Evolutionary conservation across 1,140 invertebrate species (phyloP), one percentile per base, ranked within the genome.

Genomic region (Andrena cerasifolii): DNA sequence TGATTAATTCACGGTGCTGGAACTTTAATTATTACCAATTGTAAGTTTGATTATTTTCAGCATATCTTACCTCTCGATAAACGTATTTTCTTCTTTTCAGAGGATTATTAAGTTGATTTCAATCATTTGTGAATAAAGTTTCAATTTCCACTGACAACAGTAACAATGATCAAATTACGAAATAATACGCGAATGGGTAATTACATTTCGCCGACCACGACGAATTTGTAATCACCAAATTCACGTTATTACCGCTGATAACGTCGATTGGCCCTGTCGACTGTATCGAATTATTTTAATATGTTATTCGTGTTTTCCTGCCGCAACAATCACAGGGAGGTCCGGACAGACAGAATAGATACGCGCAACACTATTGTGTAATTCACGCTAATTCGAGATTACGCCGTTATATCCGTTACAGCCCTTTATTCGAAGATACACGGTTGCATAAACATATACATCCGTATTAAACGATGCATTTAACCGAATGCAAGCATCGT

Each of bases 351-450:
- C 65, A 62, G 59, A 82, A 58, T 74, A 83, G 63, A 72, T 79
- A 54, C 51, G 3, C 14, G 65, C 51, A 70, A 70, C 59, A 78
- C 31, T 47, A 68, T 70, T 62, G 51, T 45, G 40, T 79, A 82
- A 79, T 82, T 83, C 58, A 83, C 79, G 80, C 58, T 83, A 83
- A 83, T 79, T 79, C 65, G 80, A 82, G 68, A 79, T 79, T 83
- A 82, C 26, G 40, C n/a, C 63, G 58, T 78, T 80, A 65, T 43
- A 47, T 26, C 40, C 58, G 43, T 43, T 51, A 18, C n/a, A 33
- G 47, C 3, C 28, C 54, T 78, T 68, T 78, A 74, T 79, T 74
- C 43, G 49, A 56, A 70, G 58, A 43, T 73, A 79, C 36, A 70
- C 26, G 45, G 45, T 36, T 63, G 33, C 51, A 63, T 79, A 79